Evolutionary conservation across 2,797 vertebrate genomes (phyloP).

Genomic region (Pelobates cultripes): DNA sequence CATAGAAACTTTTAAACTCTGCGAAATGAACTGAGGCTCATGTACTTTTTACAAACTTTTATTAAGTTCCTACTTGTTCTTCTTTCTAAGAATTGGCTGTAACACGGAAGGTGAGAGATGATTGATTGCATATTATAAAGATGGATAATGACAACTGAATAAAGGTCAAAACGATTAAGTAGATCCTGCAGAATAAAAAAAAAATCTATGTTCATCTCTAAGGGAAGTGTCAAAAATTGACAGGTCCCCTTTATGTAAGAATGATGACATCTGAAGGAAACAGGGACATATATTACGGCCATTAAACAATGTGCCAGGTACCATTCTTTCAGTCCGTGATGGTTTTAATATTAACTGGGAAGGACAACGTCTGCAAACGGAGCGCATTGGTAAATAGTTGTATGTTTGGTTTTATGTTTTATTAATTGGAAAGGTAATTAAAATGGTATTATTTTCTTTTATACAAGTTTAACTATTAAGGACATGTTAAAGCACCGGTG

Average conservation of each 20-base stretch:
- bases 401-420: no score
- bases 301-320: conserved; percentile 19
- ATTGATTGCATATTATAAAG: conserved; percentile 38
- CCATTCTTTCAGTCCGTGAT: background rate
- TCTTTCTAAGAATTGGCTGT: conserved; percentile 24
- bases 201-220: conserved; percentile 26
- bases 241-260: conserved; percentile 42
- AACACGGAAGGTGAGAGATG: conserved; percentile 27
- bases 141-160: conserved; percentile 48
- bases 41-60: conserved; percentile 29
- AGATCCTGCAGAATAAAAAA: conserved; percentile 28
- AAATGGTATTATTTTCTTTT: no score
- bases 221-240: conserved; percentile 34
- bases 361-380: background rate
- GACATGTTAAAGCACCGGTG: no score
- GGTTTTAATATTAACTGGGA: background rate
- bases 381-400: no score
- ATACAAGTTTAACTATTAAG: no score
- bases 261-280: conserved; percentile 8
- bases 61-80: conserved; percentile 26
- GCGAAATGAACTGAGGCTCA: background rate
- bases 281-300: conserved; percentile 2
- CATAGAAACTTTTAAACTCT: background rate
- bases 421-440: no score
- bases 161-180: conserved; percentile 46